phyloP scores from a whole-genome alignment of 2,888 invertebrate species.

The Tanypteryx hageni region DNA sequence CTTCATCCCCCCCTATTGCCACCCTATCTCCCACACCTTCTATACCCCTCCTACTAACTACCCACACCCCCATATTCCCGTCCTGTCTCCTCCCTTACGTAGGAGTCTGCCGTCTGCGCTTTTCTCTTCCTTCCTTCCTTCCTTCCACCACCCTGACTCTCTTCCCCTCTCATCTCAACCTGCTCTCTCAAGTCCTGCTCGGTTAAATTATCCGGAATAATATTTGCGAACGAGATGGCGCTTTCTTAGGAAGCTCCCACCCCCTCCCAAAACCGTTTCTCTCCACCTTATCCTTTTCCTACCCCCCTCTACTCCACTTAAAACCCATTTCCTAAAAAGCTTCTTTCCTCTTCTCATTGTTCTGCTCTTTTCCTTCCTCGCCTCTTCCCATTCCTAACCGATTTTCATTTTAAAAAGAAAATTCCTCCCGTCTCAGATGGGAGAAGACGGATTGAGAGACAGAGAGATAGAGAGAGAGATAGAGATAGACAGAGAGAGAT shows the following conservation, averaged over 20 bases:
- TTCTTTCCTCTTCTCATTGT: conserved; percentile 10
- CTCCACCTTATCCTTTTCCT: background rate
- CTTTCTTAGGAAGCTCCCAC: background rate
- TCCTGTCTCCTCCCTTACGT: background rate
- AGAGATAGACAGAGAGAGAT: background rate
- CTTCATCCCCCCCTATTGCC: background rate
- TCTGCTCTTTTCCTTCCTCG: background rate
- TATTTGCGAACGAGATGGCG: conserved; percentile 55
- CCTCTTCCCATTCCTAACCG: background rate
- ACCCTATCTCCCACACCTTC: too few species aligned
- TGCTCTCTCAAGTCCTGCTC: background rate
- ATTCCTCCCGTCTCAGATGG: background rate
- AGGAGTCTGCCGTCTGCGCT: background rate
- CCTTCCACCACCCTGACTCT: background rate
- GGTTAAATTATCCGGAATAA: conserved; percentile 60
- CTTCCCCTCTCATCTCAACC: background rate
- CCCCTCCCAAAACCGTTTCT: background rate
- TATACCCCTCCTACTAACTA: too few species aligned
- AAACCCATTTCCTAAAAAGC: conserved; percentile 40
- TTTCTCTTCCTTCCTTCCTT: too few species aligned
- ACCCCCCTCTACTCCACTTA: background rate
- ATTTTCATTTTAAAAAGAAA: background rate
- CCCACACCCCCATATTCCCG: too few species aligned
- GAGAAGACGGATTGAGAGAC: background rate
- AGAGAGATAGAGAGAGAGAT: background rate